phyloP scores from a whole-genome alignment of 1,140 invertebrate species.

The Zaprionus camerounensis region DNA sequence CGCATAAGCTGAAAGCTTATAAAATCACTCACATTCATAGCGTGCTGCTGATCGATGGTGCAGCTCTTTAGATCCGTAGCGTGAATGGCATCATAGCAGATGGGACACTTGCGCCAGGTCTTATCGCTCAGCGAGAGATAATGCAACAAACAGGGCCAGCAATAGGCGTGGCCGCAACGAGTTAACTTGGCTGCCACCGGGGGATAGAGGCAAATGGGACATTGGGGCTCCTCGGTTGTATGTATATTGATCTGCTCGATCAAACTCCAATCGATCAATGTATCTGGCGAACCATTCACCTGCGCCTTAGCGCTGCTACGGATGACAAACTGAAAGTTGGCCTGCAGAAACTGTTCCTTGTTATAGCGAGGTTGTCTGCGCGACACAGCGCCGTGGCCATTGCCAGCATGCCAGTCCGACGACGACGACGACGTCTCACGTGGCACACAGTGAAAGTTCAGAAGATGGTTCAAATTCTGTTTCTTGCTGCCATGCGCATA shows the following conservation, averaged over 20 bases:
- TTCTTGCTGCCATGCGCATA: slow-evolving; percentile 94
- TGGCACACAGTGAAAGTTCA: slow-evolving; percentile 93
- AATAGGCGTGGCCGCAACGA: slow-evolving; percentile 97
- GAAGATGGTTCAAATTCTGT: slow-evolving; percentile 95
- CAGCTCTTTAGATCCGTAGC: slow-evolving; percentile 83
- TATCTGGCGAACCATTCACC: slow-evolving; percentile 93
- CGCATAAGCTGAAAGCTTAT: slow-evolving; percentile 95
- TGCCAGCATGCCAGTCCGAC: slow-evolving; percentile 41
- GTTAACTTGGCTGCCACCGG: slow-evolving; percentile 96
- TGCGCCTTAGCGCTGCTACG: slow-evolving; percentile 87
- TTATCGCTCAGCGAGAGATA: slow-evolving; percentile 93
- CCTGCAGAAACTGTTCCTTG: slow-evolving; percentile 96
- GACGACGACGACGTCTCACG: slow-evolving; percentile 84
- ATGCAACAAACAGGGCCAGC: slow-evolving; percentile 97
- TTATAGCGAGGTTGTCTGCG: slow-evolving; percentile 88
- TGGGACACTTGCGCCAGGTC: slow-evolving; percentile 92
- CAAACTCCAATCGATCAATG: slow-evolving; percentile 94
- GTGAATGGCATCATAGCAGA: slow-evolving; percentile 92
- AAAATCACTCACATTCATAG: slow-evolving; percentile 88
- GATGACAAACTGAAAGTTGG: slow-evolving; percentile 98
- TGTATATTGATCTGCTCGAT: slow-evolving; percentile 95
- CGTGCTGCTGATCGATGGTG: slow-evolving; percentile 83
- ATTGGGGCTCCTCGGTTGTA: slow-evolving; percentile 89
- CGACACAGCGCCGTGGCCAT: slow-evolving; percentile 82
- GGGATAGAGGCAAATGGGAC: slow-evolving; percentile 95